Base-by-base conservation (phyloP, 2,113 vertebrate genomes). In the Orcinus orca region DNA sequence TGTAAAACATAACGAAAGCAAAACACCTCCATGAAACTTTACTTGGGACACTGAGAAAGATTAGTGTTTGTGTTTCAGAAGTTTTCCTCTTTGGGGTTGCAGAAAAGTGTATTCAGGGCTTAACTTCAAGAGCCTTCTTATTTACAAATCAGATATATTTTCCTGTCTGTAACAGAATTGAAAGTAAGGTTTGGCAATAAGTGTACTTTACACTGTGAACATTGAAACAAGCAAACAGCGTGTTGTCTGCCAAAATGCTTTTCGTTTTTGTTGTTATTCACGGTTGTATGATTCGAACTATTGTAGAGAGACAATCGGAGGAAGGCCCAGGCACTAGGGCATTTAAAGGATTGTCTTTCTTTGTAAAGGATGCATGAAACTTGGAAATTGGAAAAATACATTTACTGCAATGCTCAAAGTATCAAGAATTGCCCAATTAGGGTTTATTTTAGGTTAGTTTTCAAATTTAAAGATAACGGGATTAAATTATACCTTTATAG, bases 31-130 rank as follows among this genome's bases (percentile, higher is more conserved):
- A 80, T 79, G 81, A 68, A 50, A 80, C 38, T 83, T 94, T 18
- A 70, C 20, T 55, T 80, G 83, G 73, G 76, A 63, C 33, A 81
- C 14, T 90, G 55, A 88, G 53, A 96, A 92, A 96, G 65, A 70
- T 90, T 65, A 97, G 2, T 85, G 50, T 95, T 96, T 82, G 23
- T 73, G 95, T 91, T 94, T 94, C 77, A 93, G 71, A 91, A 76
- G 29, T 58, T 89, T 90, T 77, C 76, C n/a, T 92, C 36, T 81
- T 89, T 88, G 71, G 38, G 70, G n/a, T 77, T 81, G 21, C 71
- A 89, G 81, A 62, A 71, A 90, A 44, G 15, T 82, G 38, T 33
- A 96, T 41, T 93, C 29, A 92, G 63, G 14, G 33, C 73, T 95
- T 68, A 83, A 44, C 8, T 80, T 95, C 25, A 65, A 81, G 25